Evolutionary conservation across 2,888 invertebrate genomes (phyloP), one percentile per base, ranked within the genome.

Genomic region (Metacarcinus magister): DNA sequence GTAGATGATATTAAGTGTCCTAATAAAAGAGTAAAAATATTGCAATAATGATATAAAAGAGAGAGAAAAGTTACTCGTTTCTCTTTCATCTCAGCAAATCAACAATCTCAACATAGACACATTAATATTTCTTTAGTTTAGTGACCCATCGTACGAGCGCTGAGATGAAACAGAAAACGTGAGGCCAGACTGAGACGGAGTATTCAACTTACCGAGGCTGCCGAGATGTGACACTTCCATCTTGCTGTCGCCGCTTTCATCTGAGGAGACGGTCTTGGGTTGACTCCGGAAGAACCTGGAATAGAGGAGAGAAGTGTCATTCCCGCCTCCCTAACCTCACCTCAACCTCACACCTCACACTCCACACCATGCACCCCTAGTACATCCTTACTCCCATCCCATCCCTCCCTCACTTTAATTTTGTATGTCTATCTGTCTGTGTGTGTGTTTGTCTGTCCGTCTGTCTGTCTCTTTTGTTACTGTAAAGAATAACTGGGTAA

Each of bases 231-330:
- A 95, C 10, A 97, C 97, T 94, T 97, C 97, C 97, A 97, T 94
- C 97, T 97, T 94, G 97, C 97, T 94, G 97, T 97, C 97, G 90
- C 97, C 97, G 97, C 98, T 98, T 97, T 98, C 98, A 97, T 98
- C 98, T 2, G 98, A 98, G 28, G 98, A 97, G 0, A 98, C 98
- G 0, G 98, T 98, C 97, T 98, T 98, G 0, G 98, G 98, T 97
- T 98, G 98, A 97, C 98, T 98, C 97, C 98, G 98, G 97, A 98
- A 98, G 97, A 98, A 98, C 97, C 98, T 98, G 96, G 13, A 92
- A 44, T 8, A 54, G 16, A 54, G 2, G 46, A 92, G 48, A 92
- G 19, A n/a, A 28, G 32, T 87, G 87, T 39, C 87, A 87, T 92
- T 92, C 92, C 46, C 92, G 23, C 92, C n/a, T 48, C 92, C 92